These are phyloP conservation scores for Holcopasites calliopsidis DNA, from an alignment of 1,140 invertebrate genomes.

Conservation along the genomic window DNA sequence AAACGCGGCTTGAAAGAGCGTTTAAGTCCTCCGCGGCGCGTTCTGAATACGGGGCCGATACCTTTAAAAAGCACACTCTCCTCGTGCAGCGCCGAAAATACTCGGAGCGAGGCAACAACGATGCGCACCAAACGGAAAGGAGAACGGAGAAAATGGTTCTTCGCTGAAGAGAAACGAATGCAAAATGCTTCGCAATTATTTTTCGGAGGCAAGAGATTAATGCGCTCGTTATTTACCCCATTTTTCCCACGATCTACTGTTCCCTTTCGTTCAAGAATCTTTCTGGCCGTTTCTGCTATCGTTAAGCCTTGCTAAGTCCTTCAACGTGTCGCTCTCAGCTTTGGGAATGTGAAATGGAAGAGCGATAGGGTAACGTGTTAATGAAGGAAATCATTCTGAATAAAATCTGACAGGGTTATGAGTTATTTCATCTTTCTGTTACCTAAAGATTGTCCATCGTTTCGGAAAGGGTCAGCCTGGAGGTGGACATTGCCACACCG, in stretches of 20 bases:
- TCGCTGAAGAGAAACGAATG: neutral
- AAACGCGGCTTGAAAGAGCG: neutral
- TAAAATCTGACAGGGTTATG: no score
- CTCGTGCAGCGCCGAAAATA: neutral
- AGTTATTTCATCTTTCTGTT: no score
- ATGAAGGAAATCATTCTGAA: no score
- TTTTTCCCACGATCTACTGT: no score
- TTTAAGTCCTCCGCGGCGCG: neutral
- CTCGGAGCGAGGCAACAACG: neutral
- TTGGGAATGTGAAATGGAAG: no score
- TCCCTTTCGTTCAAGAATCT: neutral
- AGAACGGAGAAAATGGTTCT: neutral
- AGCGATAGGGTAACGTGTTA: no score
- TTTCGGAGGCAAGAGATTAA: neutral
- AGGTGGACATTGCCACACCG: slow-evolving; percentile 87
- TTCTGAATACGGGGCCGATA: slow-evolving; percentile 7
- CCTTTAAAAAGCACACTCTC: neutral
- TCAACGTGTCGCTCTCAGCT: no score
- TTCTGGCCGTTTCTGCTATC: no score
- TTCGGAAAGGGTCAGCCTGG: slow-evolving; percentile 83
- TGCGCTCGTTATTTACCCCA: neutral
- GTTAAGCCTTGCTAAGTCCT: no score
- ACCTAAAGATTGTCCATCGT: slow-evolving; percentile 80
- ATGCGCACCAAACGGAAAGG: neutral
- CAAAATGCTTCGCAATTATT: neutral